Conservation (phyloP, 2,797 vertebrate genomes). For the Halcyon badia region DNA sequence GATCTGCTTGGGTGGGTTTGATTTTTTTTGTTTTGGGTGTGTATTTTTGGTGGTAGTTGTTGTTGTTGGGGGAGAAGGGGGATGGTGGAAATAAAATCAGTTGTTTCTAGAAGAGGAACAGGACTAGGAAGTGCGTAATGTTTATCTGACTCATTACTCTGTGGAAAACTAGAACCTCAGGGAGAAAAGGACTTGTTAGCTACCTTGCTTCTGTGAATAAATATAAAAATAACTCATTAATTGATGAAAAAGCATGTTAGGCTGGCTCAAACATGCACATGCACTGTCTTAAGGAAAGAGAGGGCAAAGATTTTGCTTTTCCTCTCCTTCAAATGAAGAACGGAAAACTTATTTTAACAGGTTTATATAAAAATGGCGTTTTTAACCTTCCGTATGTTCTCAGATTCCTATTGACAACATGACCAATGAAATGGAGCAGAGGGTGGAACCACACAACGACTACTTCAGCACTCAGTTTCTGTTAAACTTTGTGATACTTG, state of each 20-base stretch:
- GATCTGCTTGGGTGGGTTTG: neutral
- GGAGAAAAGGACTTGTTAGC: neutral
- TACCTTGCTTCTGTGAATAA: neutral
- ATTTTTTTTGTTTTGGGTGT: neutral
- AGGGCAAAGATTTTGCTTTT: neutral
- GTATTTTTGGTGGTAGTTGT: neutral
- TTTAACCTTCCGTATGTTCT: conserved; percentile 49
- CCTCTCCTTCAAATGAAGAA: neutral
- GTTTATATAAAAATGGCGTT: neutral
- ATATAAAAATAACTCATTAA: neutral
- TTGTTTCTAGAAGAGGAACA: neutral
- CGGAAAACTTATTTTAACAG: neutral
- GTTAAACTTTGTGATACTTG: conserved; percentile 92
- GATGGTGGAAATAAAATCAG: neutral
- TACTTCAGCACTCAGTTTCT: conserved; percentile 99
- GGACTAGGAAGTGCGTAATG: neutral
- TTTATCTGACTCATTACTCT: neutral
- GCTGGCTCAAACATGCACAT: neutral
- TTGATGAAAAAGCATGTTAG: neutral
- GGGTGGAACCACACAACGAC: conserved; percentile 97
- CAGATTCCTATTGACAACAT: conserved; percentile 91
- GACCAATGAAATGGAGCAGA: conserved; percentile 96
- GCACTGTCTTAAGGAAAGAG: neutral
- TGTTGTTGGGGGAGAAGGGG: neutral
- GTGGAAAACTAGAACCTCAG: neutral